These are phyloP conservation scores for Mastigias papua DNA, from an alignment of 30 jellyfish, hydroid and myxozoan genomes.

Conservation along the genomic window DNA sequence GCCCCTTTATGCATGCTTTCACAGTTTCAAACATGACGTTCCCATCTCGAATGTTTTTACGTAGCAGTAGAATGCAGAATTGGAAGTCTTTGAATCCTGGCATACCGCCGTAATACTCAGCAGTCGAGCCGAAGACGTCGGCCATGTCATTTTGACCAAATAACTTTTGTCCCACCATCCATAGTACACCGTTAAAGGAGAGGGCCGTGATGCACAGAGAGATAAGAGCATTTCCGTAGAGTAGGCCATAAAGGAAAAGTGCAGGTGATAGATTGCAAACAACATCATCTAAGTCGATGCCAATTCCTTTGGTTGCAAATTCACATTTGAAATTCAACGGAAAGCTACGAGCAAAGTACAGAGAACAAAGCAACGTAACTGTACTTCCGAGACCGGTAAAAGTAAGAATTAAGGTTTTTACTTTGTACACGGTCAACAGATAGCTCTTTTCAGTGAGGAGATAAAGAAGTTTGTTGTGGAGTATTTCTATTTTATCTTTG, in stretches of 20 bases:
- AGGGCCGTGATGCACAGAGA: conserved; percentile 43
- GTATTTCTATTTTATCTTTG: conserved; percentile 70
- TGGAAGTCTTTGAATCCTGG: conserved; percentile 87
- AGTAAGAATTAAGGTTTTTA: conserved; percentile 25
- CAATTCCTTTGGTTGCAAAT: conserved; percentile 51
- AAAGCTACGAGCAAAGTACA: conserved; percentile 48
- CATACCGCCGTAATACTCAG: conserved; percentile 87
- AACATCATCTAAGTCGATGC: conserved; percentile 55
- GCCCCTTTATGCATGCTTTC: conserved; percentile 83
- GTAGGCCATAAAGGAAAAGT: conserved; percentile 67
- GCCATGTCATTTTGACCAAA: conserved; percentile 55
- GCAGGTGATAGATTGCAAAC: conserved; percentile 82
- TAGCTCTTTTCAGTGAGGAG: conserved; percentile 79
- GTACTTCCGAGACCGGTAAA: conserved; percentile 66
- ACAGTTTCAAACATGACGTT: conserved; percentile 89
- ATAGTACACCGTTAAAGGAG: conserved; percentile 70
- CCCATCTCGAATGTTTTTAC: conserved; percentile 83
- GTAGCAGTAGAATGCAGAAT: conserved; percentile 80
- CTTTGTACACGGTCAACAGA: conserved; percentile 67
- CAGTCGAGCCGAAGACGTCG: conserved; percentile 70
- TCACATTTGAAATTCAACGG: conserved; percentile 75
- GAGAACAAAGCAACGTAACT: conserved; percentile 2
- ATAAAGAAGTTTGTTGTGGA: conserved; percentile 67
- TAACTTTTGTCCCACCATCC: conserved; percentile 71
- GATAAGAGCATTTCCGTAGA: conserved; percentile 41